These are phyloP conservation scores for Telmatochromis sp. DNA, from an alignment of 2,113 vertebrate species.

Conservation along the genomic window DNA sequence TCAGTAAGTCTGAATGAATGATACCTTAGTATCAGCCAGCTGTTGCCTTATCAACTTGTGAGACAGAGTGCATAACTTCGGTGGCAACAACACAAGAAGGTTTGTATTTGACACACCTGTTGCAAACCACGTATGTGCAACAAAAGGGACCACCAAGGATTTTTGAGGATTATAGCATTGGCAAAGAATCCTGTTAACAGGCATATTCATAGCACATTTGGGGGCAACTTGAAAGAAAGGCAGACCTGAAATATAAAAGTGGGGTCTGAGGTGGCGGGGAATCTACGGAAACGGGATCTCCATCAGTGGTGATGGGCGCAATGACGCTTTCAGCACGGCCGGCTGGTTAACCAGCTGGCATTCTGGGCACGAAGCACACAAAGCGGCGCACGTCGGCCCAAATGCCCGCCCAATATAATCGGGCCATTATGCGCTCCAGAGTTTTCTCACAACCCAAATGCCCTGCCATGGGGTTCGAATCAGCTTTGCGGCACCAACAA, in stretches of 20 bases:
- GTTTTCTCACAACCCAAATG: too few relatives aligned
- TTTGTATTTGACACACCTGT: neutral
- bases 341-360: too few relatives aligned
- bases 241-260: neutral
- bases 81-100: neutral
- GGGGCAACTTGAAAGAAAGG: neutral
- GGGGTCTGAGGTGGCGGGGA: neutral
- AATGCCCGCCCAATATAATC: too few relatives aligned
- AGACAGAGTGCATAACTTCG: neutral
- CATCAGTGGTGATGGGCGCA: too few relatives aligned
- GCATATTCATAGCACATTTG: neutral
- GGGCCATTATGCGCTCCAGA: too few relatives aligned
- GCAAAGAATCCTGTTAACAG: neutral
- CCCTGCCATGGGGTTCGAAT: too few relatives aligned
- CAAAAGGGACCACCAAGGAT: neutral
- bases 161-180: neutral
- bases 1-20: neutral
- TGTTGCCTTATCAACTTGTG: neutral
- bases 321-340: accelerated
- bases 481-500: too few relatives aligned
- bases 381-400: accelerated
- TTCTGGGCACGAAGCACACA: too few relatives aligned
- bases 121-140: neutral
- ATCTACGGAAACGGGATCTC: too few relatives aligned
- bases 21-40: neutral